Base-by-base conservation (phyloP, 1,140 invertebrate genomes). In the Drosophila parvula region DNA sequence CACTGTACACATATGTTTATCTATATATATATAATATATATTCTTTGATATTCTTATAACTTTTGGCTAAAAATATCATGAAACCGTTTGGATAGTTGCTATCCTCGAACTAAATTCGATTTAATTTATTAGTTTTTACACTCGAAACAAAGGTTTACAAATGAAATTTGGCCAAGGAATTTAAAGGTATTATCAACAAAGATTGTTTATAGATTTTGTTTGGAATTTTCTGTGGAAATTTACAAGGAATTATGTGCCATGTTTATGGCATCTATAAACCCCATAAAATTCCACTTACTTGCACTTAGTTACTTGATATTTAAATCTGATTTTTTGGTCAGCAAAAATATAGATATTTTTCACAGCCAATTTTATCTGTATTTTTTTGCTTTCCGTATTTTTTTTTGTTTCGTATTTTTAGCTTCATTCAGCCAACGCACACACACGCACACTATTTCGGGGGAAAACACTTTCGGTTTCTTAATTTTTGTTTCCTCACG, bases 51-150 rank as follows among this genome's bases (percentile, higher is more conserved):
- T 67, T 67, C 41, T 71, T 62, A 30, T 67, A 44, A 67, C 78
- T 68, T 64, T 59, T 62, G n/a, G 56, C 84, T 86, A 86, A 79
- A 88, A 88, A 86, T 86, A 84, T 38, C 69, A 47, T 45, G 48
- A 65, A 64, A 55, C 44, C 48, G 64, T 32, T 68, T 84, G 65
- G 53, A 60, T 59, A 48, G 55, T 68, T 59, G 18, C 45, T 74
- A 62, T 56, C 30, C 64, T 58, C 41, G 32, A 47, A 47, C 64
- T 59, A 43, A 59, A 78, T 58, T 78, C 16, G 51, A 53, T 51
- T 43, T 3, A 55, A 57, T 71, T 64, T 70, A 63, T 68, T 16
- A 36, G 47, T 68, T 68, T 57, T 38, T 57, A 50, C 55, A 67
- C 30, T 34, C 14, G 36, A 67, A 56, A 11, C 10, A 69, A 38